These are phyloP conservation scores for Cephus sareptanus DNA, from an alignment of 2,888 invertebrate species.

Conservation along the genomic window DNA sequence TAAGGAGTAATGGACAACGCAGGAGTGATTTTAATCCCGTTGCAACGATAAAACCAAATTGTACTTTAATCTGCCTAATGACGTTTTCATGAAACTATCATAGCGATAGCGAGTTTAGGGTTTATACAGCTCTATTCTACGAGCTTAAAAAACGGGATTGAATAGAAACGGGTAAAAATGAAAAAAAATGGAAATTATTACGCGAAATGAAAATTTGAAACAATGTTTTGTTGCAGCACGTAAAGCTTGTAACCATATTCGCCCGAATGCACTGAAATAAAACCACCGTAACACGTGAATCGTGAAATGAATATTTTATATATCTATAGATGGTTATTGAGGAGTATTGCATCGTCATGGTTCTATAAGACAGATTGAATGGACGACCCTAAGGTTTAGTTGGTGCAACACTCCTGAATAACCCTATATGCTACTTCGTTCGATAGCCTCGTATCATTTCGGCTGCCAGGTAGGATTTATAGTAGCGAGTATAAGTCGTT, in stretches of 20 bases:
- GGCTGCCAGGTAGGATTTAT: background rate
- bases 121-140: background rate
- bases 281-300: background rate
- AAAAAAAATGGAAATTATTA: background rate
- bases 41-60: conserved; percentile 34
- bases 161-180: background rate
- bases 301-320: background rate
- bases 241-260: background rate
- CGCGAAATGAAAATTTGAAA: background rate
- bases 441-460: background rate
- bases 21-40: conserved; percentile 36
- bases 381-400: background rate
- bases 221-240: background rate
- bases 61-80: conserved; percentile 40
- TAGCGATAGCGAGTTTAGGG: background rate
- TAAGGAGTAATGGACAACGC: conserved; percentile 3
- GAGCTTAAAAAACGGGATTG: background rate
- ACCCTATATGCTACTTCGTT: background rate
- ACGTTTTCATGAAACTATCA: conserved; percentile 10
- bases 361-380: background rate
- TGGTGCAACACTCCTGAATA: background rate
- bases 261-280: background rate
- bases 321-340: background rate
- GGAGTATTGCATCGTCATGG: background rate
- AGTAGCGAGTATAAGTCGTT: conserved; percentile 28